Base-by-base conservation (phyloP, 2,113 vertebrate species). In the Oriolus oriolus region DNA sequence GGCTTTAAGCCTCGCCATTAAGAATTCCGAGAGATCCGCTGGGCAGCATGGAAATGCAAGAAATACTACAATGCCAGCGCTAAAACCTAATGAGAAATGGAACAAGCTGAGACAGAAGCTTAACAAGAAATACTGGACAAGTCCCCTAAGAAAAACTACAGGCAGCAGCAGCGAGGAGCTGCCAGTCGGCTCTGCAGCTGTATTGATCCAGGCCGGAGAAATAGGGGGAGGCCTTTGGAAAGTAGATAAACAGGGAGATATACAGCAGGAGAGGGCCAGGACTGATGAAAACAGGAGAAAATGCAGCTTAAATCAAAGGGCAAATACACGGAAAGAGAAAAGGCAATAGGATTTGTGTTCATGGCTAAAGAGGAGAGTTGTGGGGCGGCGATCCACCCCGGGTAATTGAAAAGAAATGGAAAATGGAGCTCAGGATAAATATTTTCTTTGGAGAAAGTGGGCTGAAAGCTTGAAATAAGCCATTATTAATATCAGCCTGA, bases 101-200 rank as follows among this genome's bases (percentile, higher is more conserved):
- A 97, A 96, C 96, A 79, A 50, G 95, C 97, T 87, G 92, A 97
- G 97, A 96, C 97, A 96, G 97, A 94, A 95, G 97, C 97, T 97
- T 95, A 95, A 95, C 97, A 97, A 98, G 98, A 98, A 98, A 98
- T 98, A 97, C 96, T 92, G 96, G 96, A 94, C 95, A 91, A 26
- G 93, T 96, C 96, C 95, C 95, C 89, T 80, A 57, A 89, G 97
- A 97, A 96, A 97, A 96, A 97, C 96, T 93, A 92, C 78, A 50
- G 84, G 94, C 91, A 74, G 90, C 47, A 42, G 73, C 5, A 59
- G 93, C 57, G 52, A 89, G 75, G 79, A 95, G 90, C 97, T 97
- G 96, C 96, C 95, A 81, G 90, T 81, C 42, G 2, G n/a, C 92
- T 84, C 82, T n/a, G 95, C 70, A 75, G 94, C n/a, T 3, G 61